Percentiles rank a stretch among this genome's conserved stretches.
Evolutionary conservation across 92 coral and sea anemone genomes (phyloP).

Genomic region (Palythoa grandis): DNA sequence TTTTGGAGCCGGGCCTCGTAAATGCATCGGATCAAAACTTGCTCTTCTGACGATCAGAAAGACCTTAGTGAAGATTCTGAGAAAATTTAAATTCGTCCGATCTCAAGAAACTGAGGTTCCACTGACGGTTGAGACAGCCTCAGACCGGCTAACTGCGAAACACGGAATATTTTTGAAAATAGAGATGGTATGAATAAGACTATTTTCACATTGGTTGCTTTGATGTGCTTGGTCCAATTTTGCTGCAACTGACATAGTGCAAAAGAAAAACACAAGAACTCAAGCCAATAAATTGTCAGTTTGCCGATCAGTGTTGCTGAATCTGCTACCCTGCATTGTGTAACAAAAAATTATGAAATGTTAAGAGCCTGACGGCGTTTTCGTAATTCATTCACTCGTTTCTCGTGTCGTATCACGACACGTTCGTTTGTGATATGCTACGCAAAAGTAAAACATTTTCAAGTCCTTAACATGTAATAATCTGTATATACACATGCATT

Average conservation of each 20-base stretch:
- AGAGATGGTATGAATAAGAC: conserved; percentile 24
- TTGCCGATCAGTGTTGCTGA: too few relatives aligned
- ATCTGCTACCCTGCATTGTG: too few relatives aligned
- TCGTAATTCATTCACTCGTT: too few relatives aligned
- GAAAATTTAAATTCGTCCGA: conserved; percentile 66
- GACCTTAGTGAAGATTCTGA: conserved; percentile 60
- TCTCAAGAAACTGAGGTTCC: conserved; percentile 78
- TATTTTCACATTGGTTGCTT: not conserved
- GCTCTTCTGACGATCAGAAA: conserved; percentile 71
- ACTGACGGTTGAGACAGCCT: conserved; percentile 55
- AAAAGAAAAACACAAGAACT: too few relatives aligned
- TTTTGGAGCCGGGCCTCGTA: conserved; percentile 78
- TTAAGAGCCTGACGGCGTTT: too few relatives aligned
- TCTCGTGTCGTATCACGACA: too few relatives aligned
- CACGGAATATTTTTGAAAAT: conserved; percentile 62
- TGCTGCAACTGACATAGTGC: not conserved
- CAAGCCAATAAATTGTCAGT: too few relatives aligned
- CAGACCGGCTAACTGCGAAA: conserved; percentile 56
- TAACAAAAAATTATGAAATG: too few relatives aligned
- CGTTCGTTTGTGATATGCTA: too few relatives aligned
- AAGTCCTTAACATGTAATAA: too few relatives aligned
- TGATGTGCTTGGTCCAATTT: not conserved
- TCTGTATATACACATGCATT: too few relatives aligned
- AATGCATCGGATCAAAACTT: conserved; percentile 73
- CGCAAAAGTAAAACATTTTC: too few relatives aligned